These are phyloP conservation scores for Leptopilina clavipes DNA, from an alignment of 1,140 invertebrate species.

Conservation along the genomic window DNA sequence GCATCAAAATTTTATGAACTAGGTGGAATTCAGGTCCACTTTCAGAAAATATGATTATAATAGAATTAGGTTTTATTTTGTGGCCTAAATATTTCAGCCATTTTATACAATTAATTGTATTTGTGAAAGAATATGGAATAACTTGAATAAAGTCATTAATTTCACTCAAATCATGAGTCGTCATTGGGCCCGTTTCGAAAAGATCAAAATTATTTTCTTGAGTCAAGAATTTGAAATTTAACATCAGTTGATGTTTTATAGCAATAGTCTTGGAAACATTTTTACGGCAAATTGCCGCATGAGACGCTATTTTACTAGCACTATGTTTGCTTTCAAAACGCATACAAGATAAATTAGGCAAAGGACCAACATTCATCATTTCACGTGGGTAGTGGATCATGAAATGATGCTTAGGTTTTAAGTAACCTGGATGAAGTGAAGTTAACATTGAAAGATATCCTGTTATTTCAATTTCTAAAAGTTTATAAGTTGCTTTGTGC, in stretches of 20 bases:
- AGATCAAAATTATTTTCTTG: neutral
- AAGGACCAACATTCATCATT: conserved; percentile 32
- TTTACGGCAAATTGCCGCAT: conserved; percentile 20
- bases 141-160: too few relatives aligned
- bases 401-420: conserved; percentile 41
- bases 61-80: conserved; percentile 11
- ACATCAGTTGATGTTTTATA: conserved; percentile 12
- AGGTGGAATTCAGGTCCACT: neutral
- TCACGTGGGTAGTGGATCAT: conserved; percentile 35
- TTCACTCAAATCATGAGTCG: too few relatives aligned
- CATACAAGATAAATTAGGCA: conserved; percentile 35
- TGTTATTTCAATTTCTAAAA: conserved; percentile 11
- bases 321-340: conserved; percentile 38
- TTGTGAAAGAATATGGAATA: too few relatives aligned
- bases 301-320: conserved; percentile 24
- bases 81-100: neutral
- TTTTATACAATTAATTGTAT: neutral
- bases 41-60: conserved; percentile 18
- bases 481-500: neutral
- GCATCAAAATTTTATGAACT: neutral
- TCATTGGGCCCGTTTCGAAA: neutral
- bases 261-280: conserved; percentile 37
- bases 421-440: neutral
- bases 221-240: conserved; percentile 33
- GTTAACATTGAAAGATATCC: conserved; percentile 6